A percentile compares a stretch with the other conserved stretches of the same genome.
These are phyloP conservation scores for Staurois parvus DNA, from an alignment of 2,797 vertebrate species.

Conservation along the genomic window DNA sequence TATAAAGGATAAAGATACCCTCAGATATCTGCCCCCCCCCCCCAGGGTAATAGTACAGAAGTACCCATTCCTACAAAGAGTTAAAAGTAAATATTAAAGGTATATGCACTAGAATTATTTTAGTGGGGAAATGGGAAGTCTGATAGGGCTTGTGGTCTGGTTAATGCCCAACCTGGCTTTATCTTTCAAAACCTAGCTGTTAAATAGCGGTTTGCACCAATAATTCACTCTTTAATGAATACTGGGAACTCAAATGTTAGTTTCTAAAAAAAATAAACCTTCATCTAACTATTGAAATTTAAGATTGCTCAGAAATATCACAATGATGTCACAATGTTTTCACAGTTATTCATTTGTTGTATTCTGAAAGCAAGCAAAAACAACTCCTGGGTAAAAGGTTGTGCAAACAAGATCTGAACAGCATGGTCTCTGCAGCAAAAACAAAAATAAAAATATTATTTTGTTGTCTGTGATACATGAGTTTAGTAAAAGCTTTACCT, in stretches of 20 bases:
- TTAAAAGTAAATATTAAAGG: too few relatives aligned
- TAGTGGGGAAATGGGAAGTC: too few relatives aligned
- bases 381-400: conserved; percentile 18
- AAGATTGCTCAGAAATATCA: not conserved
- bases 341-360: not conserved
- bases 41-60: too few relatives aligned
- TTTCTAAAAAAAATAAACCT: conserved; percentile 36
- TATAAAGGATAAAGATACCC: too few relatives aligned
- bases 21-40: too few relatives aligned
- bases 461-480: not conserved
- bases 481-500: not conserved
- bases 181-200: not conserved
- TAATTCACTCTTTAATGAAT: not conserved
- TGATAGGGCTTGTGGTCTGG: too few relatives aligned
- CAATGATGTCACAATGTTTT: not conserved
- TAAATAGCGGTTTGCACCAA: not conserved
- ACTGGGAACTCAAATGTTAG: not conserved
- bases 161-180: not conserved
- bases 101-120: too few relatives aligned
- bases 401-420: conserved; percentile 19
- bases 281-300: not conserved
- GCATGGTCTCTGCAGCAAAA: not conserved
- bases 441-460: too few relatives aligned
- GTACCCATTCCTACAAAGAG: too few relatives aligned
- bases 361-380: not conserved